Base-by-base conservation (phyloP, 2,797 vertebrate species). In the Gobionotothen gibberifrons region DNA sequence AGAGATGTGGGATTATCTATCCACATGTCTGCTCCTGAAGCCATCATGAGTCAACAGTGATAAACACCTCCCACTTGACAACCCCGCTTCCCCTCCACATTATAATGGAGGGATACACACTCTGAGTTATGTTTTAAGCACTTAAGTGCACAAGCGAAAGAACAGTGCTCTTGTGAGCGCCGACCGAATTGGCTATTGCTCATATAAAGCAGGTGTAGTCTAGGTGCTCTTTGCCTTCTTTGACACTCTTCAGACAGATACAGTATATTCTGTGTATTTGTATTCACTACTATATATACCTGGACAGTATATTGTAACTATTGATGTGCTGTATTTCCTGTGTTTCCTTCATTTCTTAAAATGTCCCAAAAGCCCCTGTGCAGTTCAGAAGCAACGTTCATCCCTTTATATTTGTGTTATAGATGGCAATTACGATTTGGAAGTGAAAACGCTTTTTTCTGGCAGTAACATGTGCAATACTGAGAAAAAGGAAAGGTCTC, bases 381-480 rank as follows among this genome's bases (percentile, higher is more conserved):
- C 32, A 56, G 19, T 46, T 65, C 49, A 52, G 17, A 48, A 54
- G 15, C 2, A 19, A 61, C 22, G 53, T 71, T 52, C 48, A 72
- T 1, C 21, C 22, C 17, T 73, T 80, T 64, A 55, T 63, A 57
- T 70, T 57, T 74, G 43, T 58, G 14, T 85, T 71, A 36, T 52
- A 39, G 58, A 60, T 64, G 11, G 48, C 39, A 69, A 76, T 80
- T 62, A 56, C 56, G 46, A 68, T 16, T 75, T 63, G 46, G 32
- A 78, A 67, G 22, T 55, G 4, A 70, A 70, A 76, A 75, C 12
- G 11, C 5, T 26, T 26, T 22, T 10, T 67, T 29, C 53, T 70
- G 64, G 29, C 57, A 49, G 39, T 19, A 12, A 73, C 74, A 72
- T 29, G 43, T 49, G 72, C 21, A 57, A 60, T 43, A 52, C 17